A percentile compares a stretch with the other conserved stretches of the same genome.
phyloP scores from a whole-genome alignment of 2,113 vertebrate genomes.

The Saimiri boliviensis region DNA sequence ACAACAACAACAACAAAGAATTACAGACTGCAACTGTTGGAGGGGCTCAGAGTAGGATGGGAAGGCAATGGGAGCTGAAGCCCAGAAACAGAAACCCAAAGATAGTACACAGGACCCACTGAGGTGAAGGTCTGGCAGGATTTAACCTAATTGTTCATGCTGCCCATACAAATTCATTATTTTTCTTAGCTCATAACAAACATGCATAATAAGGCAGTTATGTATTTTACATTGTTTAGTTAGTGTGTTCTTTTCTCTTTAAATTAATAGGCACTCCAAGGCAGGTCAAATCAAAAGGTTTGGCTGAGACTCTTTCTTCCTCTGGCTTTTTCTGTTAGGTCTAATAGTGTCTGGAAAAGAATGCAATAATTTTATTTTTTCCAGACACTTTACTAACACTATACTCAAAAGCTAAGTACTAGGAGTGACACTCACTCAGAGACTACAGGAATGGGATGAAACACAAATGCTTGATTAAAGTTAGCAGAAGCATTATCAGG shows the following conservation, averaged over 20 bases:
- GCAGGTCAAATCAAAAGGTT: constrained; percentile 18
- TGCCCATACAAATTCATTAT: background rate
- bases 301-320: constrained; percentile 24
- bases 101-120: background rate
- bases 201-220: background rate
- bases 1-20: background rate
- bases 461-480: constrained; percentile 30
- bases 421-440: constrained; percentile 29
- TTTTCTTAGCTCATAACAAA: background rate
- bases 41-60: background rate
- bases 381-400: constrained; percentile 41
- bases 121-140: background rate
- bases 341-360: constrained; percentile 7
- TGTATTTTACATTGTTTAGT: background rate
- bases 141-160: background rate
- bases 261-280: background rate
- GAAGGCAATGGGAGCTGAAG: background rate
- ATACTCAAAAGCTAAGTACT: constrained; percentile 40
- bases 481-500: background rate
- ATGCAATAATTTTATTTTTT: background rate
- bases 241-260: constrained; percentile 3
- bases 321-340: background rate
- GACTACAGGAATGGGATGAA: background rate
- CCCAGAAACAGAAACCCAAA: background rate
- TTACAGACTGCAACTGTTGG: background rate